Evolutionary conservation across 2,797 vertebrate genomes (phyloP).

Genomic region (Anguilla obscura): DNA sequence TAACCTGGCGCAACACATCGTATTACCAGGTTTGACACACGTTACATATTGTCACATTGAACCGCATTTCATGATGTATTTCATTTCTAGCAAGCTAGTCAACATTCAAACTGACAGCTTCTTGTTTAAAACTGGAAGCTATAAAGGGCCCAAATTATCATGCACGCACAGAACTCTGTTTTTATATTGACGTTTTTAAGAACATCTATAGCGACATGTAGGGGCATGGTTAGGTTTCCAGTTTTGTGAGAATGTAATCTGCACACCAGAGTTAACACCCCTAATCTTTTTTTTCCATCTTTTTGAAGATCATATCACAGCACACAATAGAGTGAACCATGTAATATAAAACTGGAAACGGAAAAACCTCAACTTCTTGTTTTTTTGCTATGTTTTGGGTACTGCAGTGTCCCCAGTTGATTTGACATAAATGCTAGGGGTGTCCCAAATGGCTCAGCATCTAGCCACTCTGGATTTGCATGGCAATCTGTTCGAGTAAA

Average conservation of each 20-base stretch:
- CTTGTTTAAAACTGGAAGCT: no score
- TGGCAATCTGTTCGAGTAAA: conserved; percentile 46
- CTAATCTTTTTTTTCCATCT: not conserved
- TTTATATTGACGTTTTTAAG: no score
- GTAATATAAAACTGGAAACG: not conserved
- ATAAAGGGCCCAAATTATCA: no score
- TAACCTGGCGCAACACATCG: no score
- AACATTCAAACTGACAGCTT: no score
- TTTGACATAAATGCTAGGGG: not conserved
- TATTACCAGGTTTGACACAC: no score
- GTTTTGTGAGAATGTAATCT: not conserved
- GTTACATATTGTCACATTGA: no score
- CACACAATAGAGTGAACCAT: not conserved
- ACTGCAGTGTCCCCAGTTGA: not conserved
- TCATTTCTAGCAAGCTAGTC: no score
- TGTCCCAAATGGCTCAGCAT: not conserved
- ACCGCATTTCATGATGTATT: no score
- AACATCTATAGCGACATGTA: no score
- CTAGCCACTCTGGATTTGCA: conserved; percentile 44
- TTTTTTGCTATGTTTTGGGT: not conserved
- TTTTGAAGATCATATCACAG: not conserved
- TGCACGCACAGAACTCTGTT: no score
- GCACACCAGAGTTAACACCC: not conserved
- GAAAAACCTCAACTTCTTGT: not conserved
- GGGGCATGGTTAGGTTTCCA: no score